Conservation (phyloP, 2,797 vertebrate species). For the Coendou prehensilis region DNA sequence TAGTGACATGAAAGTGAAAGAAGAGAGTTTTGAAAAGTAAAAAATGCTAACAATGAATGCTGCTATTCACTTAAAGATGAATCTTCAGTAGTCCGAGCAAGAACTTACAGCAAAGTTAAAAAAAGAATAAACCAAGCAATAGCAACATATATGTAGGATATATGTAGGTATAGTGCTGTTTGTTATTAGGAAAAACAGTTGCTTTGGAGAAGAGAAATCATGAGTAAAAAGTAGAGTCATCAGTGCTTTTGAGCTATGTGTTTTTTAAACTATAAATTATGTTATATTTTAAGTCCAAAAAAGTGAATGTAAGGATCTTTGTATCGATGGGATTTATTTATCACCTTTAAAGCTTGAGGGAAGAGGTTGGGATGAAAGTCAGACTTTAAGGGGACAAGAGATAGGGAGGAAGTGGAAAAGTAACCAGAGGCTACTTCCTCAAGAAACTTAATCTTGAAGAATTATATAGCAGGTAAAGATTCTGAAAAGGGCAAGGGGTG, state of each 20-base stretch:
- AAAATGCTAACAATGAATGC: background rate
- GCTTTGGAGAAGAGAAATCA: background rate
- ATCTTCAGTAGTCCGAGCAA: background rate
- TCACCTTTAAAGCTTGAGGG: background rate
- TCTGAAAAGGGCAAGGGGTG: background rate
- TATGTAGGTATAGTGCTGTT: background rate
- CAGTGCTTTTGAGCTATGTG: background rate
- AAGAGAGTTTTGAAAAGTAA: background rate
- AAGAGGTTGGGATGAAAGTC: background rate
- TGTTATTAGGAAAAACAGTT: background rate
- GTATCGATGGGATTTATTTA: background rate
- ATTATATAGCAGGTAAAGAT: background rate
- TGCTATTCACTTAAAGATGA: constrained; percentile 14
- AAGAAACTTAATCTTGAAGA: background rate
- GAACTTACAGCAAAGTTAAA: background rate
- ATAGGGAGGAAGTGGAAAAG: background rate
- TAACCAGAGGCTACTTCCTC: background rate
- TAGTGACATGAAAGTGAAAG: constrained; percentile 24
- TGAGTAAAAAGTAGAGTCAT: background rate
- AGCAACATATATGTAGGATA: background rate
- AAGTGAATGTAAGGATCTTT: background rate
- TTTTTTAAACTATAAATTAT: constrained; percentile 27
- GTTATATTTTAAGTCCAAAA: background rate
- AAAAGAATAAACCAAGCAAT: background rate
- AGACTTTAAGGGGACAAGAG: background rate